phyloP scores from a whole-genome alignment of 2,797 vertebrate genomes.

The Pseudocheirus occidentalis region DNA sequence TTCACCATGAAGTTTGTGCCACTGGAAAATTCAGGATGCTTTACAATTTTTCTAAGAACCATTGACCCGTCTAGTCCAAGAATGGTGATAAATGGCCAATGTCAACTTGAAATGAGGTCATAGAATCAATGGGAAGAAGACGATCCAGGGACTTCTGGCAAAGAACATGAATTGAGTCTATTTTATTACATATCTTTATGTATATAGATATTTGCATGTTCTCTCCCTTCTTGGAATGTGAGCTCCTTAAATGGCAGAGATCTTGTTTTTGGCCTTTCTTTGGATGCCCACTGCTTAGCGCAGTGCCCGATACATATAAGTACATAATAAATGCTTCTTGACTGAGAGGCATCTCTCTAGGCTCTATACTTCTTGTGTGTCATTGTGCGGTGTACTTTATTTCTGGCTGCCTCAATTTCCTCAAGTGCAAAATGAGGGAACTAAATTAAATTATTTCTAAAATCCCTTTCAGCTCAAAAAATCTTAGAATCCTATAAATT shows the following conservation, averaged over 20 bases:
- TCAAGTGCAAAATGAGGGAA: neutral
- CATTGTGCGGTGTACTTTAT: neutral
- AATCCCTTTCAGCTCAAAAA: neutral
- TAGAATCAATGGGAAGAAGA: neutral
- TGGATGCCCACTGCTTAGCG: neutral
- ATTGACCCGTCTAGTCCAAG: conserved; percentile 48
- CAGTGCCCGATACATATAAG: neutral
- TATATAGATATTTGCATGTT: neutral
- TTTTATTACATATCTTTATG: conserved; percentile 30
- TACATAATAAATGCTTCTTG: neutral
- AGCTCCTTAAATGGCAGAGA: neutral
- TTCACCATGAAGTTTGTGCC: neutral
- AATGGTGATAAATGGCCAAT: conserved; percentile 50
- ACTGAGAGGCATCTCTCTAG: neutral
- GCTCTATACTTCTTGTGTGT: neutral
- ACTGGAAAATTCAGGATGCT: conserved; percentile 57
- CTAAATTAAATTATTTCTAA: neutral
- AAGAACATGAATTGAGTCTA: conserved; percentile 50
- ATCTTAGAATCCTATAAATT: neutral
- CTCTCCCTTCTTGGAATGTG: too few species aligned
- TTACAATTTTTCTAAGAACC: conserved; percentile 55
- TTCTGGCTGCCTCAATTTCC: neutral
- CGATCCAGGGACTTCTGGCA: conserved; percentile 48
- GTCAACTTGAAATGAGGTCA: neutral
- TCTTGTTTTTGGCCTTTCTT: neutral